Percentiles rank a stretch among this genome's conserved stretches.
Conservation (phyloP, 1,140 invertebrate species). For the Whitmania pigra region DNA sequence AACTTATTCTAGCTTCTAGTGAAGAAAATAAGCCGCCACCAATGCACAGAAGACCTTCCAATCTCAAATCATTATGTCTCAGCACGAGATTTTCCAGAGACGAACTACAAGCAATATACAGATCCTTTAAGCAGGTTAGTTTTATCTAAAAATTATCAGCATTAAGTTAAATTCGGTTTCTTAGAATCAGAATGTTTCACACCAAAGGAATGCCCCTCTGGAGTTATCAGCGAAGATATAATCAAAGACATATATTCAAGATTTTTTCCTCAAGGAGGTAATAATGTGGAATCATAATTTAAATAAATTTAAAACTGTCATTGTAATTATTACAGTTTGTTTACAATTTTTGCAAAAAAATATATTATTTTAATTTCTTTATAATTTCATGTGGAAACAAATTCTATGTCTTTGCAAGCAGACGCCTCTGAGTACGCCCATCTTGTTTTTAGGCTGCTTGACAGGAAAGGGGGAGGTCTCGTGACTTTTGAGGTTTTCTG, state of each 20-base stretch:
- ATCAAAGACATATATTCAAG: constrained; percentile 13
- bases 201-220: constrained; percentile 15
- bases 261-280: constrained; percentile 9
- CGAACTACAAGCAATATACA: constrained; percentile 10
- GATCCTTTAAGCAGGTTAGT: constrained; percentile 6
- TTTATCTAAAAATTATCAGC: not conserved
- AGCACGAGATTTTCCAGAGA: constrained; percentile 9
- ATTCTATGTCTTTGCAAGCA: not conserved
- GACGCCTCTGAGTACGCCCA: constrained; percentile 12
- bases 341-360: too few relatives aligned
- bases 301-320: too few relatives aligned
- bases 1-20: too few relatives aligned
- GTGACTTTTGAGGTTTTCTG: constrained; percentile 6
- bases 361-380: too few relatives aligned
- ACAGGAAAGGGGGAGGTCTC: not conserved
- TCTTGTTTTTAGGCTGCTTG: constrained; percentile 6
- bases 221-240: constrained; percentile 2
- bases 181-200: not conserved
- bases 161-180: not conserved
- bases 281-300: not conserved
- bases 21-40: too few relatives aligned
- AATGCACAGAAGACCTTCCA: not conserved
- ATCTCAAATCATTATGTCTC: not conserved
- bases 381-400: not conserved
- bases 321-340: too few relatives aligned